Conservation (phyloP, 2,113 vertebrate species). For the Lampris incognitus region DNA sequence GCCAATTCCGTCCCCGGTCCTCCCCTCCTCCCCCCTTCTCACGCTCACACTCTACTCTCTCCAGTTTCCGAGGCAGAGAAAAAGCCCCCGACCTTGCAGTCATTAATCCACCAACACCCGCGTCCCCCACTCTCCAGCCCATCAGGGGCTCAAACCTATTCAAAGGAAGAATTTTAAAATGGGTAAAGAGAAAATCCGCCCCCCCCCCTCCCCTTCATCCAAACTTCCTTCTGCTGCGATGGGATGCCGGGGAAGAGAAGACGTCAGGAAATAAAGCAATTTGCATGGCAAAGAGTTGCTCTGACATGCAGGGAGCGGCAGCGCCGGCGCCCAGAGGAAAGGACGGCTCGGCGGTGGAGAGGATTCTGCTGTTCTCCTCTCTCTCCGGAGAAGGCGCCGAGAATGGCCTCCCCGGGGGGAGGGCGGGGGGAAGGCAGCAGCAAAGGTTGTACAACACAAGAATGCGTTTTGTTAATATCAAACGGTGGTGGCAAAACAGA, state of each 20-base stretch:
- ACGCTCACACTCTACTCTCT: neutral
- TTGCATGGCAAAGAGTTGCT: conserved; percentile 70
- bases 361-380: conserved; percentile 50
- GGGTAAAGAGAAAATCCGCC: conserved; percentile 15
- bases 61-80: neutral
- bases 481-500: conserved; percentile 53
- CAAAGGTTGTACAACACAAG: conserved; percentile 22
- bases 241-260: conserved; percentile 36
- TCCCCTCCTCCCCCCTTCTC: neutral
- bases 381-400: conserved; percentile 48
- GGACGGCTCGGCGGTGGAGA: conserved; percentile 57
- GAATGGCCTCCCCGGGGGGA: conserved; percentile 33
- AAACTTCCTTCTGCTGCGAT: conserved; percentile 33
- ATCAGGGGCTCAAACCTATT: conserved; percentile 31
- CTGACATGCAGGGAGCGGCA: conserved; percentile 59
- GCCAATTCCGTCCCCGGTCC: conserved; percentile 13
- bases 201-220: conserved; percentile 12
- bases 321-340: conserved; percentile 61
- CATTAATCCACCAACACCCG: conserved; percentile 45
- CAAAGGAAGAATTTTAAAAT: conserved; percentile 42
- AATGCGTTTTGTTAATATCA: conserved; percentile 60
- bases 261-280: conserved; percentile 50
- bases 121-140: conserved; percentile 19
- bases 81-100: conserved; percentile 32
- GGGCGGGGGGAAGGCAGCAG: neutral